phyloP scores from a whole-genome alignment of 2,888 invertebrate genomes.

The Leucophenga montana region DNA sequence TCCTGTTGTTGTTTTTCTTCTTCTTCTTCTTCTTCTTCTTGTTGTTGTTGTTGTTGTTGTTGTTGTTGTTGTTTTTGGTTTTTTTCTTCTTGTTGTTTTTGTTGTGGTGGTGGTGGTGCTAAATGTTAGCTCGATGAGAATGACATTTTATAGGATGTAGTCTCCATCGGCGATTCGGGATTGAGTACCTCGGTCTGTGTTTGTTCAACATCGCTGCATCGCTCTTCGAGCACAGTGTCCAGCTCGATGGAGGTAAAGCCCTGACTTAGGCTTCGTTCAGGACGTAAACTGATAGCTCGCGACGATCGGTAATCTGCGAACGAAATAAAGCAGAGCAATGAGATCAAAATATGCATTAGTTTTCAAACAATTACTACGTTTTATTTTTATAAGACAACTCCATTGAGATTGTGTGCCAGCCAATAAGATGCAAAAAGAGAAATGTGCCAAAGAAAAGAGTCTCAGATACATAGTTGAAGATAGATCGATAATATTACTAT shows the following conservation, averaged over 20 bases:
- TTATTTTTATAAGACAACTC: not conserved
- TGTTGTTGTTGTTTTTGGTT: slow-evolving; percentile 41
- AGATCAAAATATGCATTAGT: not conserved
- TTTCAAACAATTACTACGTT: too few relatives aligned
- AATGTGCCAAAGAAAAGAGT: not conserved
- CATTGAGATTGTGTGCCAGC: not conserved
- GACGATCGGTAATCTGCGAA: slow-evolving; percentile 75
- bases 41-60: slow-evolving; percentile 33
- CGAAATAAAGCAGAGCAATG: slow-evolving; percentile 1
- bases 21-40: slow-evolving; percentile 3
- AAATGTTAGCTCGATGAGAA: slow-evolving; percentile 69
- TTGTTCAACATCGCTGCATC: slow-evolving; percentile 85
- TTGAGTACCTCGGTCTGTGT: slow-evolving; percentile 75
- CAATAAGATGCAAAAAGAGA: slow-evolving; percentile 33
- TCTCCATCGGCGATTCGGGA: slow-evolving; percentile 71
- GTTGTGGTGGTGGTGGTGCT: slow-evolving; percentile 46
- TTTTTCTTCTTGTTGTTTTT: too few relatives aligned
- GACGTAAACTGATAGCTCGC: slow-evolving; percentile 77
- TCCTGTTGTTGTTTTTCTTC: slow-evolving; percentile 2
- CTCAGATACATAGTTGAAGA: not conserved
- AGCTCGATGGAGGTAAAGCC: slow-evolving; percentile 86
- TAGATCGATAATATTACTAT: too few relatives aligned
- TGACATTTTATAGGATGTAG: slow-evolving; percentile 66
- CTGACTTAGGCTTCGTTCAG: slow-evolving; percentile 80
- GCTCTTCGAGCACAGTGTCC: slow-evolving; percentile 89